A percentile compares a stretch with the other conserved stretches of the same genome.
Evolutionary conservation across 2,113 vertebrate genomes (phyloP).

Genomic region (Silurus asotus): DNA sequence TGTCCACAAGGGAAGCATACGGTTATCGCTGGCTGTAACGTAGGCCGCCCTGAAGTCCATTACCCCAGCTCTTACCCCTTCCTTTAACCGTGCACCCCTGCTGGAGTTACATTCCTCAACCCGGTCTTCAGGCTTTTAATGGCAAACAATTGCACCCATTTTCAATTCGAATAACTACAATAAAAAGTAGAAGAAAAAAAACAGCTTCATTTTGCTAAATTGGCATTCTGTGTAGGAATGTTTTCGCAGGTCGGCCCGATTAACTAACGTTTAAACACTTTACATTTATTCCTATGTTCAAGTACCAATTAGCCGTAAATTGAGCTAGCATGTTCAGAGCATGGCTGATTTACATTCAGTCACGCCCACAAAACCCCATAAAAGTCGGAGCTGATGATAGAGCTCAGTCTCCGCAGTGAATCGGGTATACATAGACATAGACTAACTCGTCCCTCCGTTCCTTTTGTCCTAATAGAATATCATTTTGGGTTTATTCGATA

Average conservation of each 20-base stretch:
- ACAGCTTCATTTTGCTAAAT: not conserved
- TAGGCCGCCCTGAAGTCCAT: not conserved
- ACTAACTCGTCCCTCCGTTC: not conserved
- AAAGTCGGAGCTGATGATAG: not conserved
- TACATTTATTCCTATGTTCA: not conserved
- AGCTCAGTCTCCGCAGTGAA: not conserved
- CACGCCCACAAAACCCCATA: not conserved
- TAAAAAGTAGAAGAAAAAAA: not conserved
- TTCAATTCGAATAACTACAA: no score
- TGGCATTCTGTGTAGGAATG: not conserved
- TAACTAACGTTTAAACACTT: not conserved
- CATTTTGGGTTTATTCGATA: not conserved
- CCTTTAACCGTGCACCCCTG: not conserved
- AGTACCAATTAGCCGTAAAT: not conserved
- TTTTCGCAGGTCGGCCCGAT: not conserved
- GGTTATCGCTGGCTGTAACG: slow-evolving; percentile 59
- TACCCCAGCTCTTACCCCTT: slow-evolving; percentile 6
- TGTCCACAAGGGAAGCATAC: slow-evolving; percentile 64
- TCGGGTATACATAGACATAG: not conserved
- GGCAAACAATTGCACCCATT: not conserved
- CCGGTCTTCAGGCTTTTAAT: not conserved
- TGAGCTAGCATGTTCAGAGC: not conserved
- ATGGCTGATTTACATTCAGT: not conserved
- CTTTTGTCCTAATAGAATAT: not conserved
- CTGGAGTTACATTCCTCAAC: slow-evolving; percentile 39